These are phyloP conservation scores for Microplitis deprimator DNA, from an alignment of 2,888 invertebrate species.

Conservation along the genomic window DNA sequence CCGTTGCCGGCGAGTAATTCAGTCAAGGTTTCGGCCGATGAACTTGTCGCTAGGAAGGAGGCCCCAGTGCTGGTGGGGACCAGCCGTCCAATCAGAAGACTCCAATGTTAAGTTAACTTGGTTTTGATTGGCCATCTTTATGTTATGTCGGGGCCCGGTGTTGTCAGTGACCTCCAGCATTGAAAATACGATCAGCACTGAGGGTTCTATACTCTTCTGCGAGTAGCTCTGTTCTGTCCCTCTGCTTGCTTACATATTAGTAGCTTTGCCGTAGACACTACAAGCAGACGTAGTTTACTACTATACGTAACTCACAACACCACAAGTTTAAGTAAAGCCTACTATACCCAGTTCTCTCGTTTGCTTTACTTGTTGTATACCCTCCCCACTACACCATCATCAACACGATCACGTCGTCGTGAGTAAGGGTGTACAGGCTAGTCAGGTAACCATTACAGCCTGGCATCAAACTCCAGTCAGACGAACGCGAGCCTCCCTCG, in stretches of 20 bases:
- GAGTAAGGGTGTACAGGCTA: constrained; percentile 64
- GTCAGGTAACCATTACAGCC: constrained; percentile 66
- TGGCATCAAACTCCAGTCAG: constrained; percentile 68
- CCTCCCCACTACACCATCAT: constrained; percentile 44
- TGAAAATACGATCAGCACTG: constrained; percentile 84
- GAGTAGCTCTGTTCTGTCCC: constrained; percentile 34
- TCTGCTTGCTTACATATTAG: constrained; percentile 65
- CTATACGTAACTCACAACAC: constrained; percentile 50
- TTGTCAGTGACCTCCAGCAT: constrained; percentile 90
- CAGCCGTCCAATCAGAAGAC: constrained; percentile 50
- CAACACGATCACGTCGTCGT: constrained; percentile 35
- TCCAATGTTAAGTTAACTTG: constrained; percentile 54
- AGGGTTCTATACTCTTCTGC: constrained; percentile 57
- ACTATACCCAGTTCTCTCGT: constrained; percentile 45
- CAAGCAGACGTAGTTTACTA: constrained; percentile 19
- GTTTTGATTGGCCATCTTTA: constrained; percentile 66
- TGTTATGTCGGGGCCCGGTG: constrained; percentile 69
- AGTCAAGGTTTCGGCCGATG: constrained; percentile 90
- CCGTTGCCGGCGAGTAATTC: constrained; percentile 80
- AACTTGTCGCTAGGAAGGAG: constrained; percentile 73
- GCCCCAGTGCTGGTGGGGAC: constrained; percentile 55
- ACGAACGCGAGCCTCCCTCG: constrained; percentile 71
- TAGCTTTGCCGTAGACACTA: constrained; percentile 74
- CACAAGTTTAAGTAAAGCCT: constrained; percentile 35
- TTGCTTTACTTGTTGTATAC: constrained; percentile 35